Evolutionary conservation across 2,113 vertebrate genomes (phyloP), one percentile per base, ranked within the genome.

Genomic region (Pelecanoides urinatrix): DNA sequence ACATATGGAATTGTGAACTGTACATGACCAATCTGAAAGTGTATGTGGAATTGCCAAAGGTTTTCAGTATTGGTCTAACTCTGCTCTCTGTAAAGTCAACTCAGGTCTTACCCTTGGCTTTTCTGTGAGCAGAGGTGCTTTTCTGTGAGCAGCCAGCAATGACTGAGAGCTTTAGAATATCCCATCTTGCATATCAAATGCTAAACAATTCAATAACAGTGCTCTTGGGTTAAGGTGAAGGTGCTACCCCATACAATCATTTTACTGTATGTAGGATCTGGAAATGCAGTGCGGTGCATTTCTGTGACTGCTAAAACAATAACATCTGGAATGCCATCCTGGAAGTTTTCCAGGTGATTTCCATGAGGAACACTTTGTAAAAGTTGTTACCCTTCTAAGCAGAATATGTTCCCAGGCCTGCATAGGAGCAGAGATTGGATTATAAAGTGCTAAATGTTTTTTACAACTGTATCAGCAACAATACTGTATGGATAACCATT

Each of bases 381-480:
- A 98, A 98, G 94, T 97, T 98, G 98, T 98, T 98, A 98, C 97
- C 96, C 95, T 98, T 97, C 98, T 97, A 96, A 98, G 94, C 79
- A 96, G 96, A 98, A 94, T 97, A 78, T 2, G 86, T 98, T 98
- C 98, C 98, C 98, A 98, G 96, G 95, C 96, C 94, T 96, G 95
- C 95, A 97, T 95, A 97, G 97, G 96, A 97, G 97, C 96, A 98
- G 95, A 98, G 98, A 98, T 98, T 98, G 98, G 98, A 98, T 98
- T 98, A 98, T 98, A 98, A 98, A 98, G 98, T 97, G 97, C 98
- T 98, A 98, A 98, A 98, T 98, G 98, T 96, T 98, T 98, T 98
- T 98, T 97, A 98, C 98, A 98, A 98, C 98, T 98, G 98, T 97
- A 98, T 98, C 98, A 98, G 98, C 97, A 98, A 98, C 96, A 97